phyloP scores from a whole-genome alignment of 2,113 vertebrate species.

The Amblyornis subalaris region DNA sequence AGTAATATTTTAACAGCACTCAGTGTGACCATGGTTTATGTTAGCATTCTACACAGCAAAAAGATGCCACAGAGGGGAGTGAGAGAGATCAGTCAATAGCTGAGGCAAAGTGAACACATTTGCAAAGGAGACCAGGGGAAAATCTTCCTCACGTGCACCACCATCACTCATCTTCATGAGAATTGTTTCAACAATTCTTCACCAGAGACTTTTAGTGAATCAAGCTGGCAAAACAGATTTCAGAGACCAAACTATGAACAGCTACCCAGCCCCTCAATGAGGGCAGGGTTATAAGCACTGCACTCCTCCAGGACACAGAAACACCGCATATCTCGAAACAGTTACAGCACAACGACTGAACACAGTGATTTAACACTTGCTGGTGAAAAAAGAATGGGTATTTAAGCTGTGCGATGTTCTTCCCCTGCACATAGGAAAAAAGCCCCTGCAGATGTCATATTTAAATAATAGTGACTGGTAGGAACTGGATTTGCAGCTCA shows the following conservation, averaged over 20 bases:
- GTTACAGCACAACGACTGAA: neutral
- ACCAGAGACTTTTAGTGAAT: neutral
- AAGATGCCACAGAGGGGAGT: neutral
- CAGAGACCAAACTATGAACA: neutral
- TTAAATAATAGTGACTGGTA: neutral
- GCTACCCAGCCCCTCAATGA: neutral
- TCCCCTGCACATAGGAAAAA: neutral
- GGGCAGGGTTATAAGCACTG: neutral
- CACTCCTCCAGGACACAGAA: neutral
- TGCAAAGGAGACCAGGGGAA: neutral
- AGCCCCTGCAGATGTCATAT: neutral
- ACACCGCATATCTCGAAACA: fast-evolving
- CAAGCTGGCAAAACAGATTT: neutral
- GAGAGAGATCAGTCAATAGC: neutral
- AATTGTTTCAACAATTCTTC: neutral
- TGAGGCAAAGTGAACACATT: neutral
- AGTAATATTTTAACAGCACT: neutral
- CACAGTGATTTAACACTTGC: neutral
- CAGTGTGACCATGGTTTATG: neutral
- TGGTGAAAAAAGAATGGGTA: neutral
- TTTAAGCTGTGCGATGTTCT: neutral
- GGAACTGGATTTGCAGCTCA: neutral
- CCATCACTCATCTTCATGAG: fast-evolving
- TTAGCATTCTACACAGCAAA: neutral
- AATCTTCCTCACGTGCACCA: neutral